phyloP scores from a whole-genome alignment of 2,888 invertebrate species.

The Macrosiphum euphorbiae region DNA sequence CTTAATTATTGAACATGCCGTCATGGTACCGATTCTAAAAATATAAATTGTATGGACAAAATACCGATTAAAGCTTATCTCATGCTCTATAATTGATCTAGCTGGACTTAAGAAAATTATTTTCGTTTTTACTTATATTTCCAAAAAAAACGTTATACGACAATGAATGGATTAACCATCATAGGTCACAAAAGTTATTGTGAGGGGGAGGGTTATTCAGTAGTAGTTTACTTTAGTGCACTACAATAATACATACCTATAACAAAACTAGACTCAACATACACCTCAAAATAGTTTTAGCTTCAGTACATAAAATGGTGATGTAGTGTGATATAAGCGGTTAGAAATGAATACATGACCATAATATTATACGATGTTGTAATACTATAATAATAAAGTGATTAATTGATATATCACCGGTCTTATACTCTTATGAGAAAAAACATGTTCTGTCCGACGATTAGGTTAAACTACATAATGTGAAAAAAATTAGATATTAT shows the following conservation, averaged over 20 bases:
- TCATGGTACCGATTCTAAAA: background rate
- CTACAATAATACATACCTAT: too few species aligned
- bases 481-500: conserved; percentile 25
- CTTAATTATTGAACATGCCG: background rate
- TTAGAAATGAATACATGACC: background rate
- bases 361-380: background rate
- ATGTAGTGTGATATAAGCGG: background rate
- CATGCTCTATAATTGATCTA: background rate
- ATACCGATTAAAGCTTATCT: background rate
- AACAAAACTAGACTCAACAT: background rate
- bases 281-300: background rate
- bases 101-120: background rate
- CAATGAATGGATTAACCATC: background rate
- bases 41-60: background rate
- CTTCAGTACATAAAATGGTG: background rate
- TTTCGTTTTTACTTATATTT: background rate
- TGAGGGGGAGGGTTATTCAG: too few species aligned
- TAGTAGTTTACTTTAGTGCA: background rate
- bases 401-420: background rate
- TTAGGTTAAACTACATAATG: background rate
- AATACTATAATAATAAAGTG: background rate
- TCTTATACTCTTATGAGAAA: background rate
- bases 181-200: background rate
- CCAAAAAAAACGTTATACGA: background rate
- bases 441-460: background rate